A percentile compares a stretch with the other conserved stretches of the same genome.
These are phyloP conservation scores for Plodia interpunctella DNA, from an alignment of 1,140 invertebrate genomes.

Conservation along the genomic window DNA sequence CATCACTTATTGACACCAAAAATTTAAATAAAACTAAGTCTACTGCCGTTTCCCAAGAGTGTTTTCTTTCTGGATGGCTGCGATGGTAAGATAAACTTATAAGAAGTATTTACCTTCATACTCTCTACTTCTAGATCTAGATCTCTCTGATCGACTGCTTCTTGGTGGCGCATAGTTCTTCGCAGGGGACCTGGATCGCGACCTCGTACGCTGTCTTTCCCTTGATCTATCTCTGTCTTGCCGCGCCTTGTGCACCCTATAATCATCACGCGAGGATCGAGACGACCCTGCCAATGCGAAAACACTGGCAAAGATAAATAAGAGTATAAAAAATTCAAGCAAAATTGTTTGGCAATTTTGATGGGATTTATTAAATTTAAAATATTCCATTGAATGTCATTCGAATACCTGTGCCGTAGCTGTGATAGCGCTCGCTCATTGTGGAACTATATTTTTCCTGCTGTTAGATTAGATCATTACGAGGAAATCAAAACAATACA, in stretches of 20 bases:
- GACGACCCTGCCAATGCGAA: conserved; percentile 76
- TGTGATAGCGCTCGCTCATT: conserved; percentile 52
- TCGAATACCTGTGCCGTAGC: conserved; percentile 64
- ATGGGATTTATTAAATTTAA: neutral
- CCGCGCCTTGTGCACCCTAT: conserved; percentile 67
- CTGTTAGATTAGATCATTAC: neutral
- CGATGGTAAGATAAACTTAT: neutral
- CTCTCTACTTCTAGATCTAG: conserved; percentile 23
- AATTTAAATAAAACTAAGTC: too few relatives aligned
- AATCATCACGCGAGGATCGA: conserved; percentile 78
- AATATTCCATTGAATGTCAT: conserved; percentile 29
- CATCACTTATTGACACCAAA: too few relatives aligned
- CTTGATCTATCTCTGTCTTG: conserved; percentile 18
- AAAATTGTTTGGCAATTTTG: neutral
- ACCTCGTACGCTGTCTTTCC: conserved; percentile 37
- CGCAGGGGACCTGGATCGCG: conserved; percentile 49
- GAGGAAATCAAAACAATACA: neutral
- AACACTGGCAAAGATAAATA: conserved; percentile 77
- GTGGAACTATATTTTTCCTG: conserved; percentile 7
- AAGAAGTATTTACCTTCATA: conserved; percentile 24
- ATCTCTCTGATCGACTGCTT: conserved; percentile 22
- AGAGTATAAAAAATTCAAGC: conserved; percentile 35
- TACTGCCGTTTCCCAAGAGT: too few relatives aligned
- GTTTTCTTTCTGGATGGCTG: too few relatives aligned
- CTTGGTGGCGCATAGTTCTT: conserved; percentile 27